These are phyloP conservation scores for Cosmia trapezina DNA, from an alignment of 2,888 invertebrate genomes.

Conservation along the genomic window DNA sequence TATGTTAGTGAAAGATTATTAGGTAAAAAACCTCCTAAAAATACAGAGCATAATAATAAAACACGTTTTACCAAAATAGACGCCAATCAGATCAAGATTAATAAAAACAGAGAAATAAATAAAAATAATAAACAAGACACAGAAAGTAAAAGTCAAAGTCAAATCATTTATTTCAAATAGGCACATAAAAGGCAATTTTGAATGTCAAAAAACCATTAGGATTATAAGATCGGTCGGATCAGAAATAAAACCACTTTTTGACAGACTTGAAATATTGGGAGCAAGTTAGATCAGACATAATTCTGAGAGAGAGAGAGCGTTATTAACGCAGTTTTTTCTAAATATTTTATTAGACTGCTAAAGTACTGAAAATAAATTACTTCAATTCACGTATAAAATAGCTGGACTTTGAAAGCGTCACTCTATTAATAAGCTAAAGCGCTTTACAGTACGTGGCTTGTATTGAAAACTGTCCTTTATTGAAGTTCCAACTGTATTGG, in stretches of 20 bases:
- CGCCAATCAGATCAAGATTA: conserved; percentile 23
- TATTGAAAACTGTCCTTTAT: conserved; percentile 46
- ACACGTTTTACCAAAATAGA: background rate
- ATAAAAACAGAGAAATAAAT: conserved; percentile 13
- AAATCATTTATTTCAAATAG: too few species aligned
- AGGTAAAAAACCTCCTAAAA: background rate
- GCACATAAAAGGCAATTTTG: too few species aligned
- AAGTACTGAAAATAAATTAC: conserved; percentile 29
- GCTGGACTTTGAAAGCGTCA: conserved; percentile 37
- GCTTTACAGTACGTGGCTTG: conserved; percentile 25
- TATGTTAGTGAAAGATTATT: conserved; percentile 10
- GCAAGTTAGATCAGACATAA: conserved; percentile 32
- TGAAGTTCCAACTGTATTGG: conserved; percentile 14
- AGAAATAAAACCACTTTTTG: conserved; percentile 42
- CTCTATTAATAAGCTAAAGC: conserved; percentile 48
- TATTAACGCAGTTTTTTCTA: conserved; percentile 21
- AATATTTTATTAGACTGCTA: background rate
- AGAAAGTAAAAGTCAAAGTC: background rate
- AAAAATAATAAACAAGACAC: conserved; percentile 38
- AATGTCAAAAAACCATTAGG: conserved; percentile 37
- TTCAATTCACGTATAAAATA: conserved; percentile 30
- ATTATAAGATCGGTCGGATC: conserved; percentile 50
- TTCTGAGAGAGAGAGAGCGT: background rate
- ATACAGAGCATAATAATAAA: background rate
- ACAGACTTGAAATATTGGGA: conserved; percentile 40